Evolutionary conservation across 2,888 invertebrate genomes (phyloP), one percentile per base, ranked within the genome.

Genomic region (Metalampra italica): DNA sequence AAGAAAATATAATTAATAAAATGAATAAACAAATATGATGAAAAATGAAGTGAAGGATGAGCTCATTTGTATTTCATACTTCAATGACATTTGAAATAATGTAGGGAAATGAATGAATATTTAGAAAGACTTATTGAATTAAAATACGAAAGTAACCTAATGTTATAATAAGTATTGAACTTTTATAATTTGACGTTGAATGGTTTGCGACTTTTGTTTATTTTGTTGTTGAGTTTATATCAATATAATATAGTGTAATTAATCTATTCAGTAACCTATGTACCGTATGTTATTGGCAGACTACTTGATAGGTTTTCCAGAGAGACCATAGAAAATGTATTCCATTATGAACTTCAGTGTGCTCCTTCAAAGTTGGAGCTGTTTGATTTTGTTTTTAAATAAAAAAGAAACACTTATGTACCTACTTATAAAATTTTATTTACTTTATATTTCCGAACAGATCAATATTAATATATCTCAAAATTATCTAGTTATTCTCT

Each of bases 101-200:
- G 86, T 88, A 88, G 88, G 83, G 71, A 83, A 84, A 80, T 82
- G 84, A 83, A 87, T 83, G 86, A 85, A 87, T 86, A 89, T 86
- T 88, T 89, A 89, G 89, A 89, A 88, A 88, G 89, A 89, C 88
- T 89, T 89, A 88, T 87, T 88, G 89, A 84, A 84, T 79, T 82
- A 78, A 86, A 86, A 82, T 87, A 88, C 85, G 86, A 86, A 78
- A 69, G 78, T 86, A 88, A 87, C 82, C 82, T 85, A 84, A 86
- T 78, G 81, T 83, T 87, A 79, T 82, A 73, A 74, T 87, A 88
- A 80, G 78, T 81, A 82, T 78, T 81, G 68, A 79, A 75, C 73
- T 76, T 78, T 77, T 77, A 74, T 78, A 71, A 73, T 76, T 83
- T 84, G 59, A 60, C 55, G 61, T 76, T 68, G 58, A 63, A 64